Percentiles rank a stretch among this genome's conserved stretches.
Conservation (phyloP, 2,113 vertebrate species). For the Agapornis roseicollis region DNA sequence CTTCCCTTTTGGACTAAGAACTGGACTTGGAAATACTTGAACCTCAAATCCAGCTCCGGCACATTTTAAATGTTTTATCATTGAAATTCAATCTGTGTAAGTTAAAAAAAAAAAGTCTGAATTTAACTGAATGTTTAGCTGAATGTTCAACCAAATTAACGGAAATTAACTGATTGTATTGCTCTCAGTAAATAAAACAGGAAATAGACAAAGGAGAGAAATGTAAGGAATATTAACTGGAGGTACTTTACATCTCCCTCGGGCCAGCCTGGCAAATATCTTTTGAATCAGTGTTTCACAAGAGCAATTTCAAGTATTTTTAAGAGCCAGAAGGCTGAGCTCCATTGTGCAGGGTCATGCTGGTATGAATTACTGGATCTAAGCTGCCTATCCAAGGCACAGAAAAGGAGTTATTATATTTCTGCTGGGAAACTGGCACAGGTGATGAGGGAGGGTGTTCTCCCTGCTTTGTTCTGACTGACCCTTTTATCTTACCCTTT, state of each 20-base stretch:
- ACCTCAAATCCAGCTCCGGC: slow-evolving; percentile 1
- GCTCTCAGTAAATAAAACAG: not conserved
- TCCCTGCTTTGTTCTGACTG: not conserved
- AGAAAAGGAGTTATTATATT: not conserved
- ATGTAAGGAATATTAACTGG: not conserved
- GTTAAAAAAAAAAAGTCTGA: not conserved
- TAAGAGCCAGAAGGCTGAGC: not conserved
- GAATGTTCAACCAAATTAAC: not conserved
- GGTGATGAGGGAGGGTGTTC: not conserved
- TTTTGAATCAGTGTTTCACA: slow-evolving; percentile 19
- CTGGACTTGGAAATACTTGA: slow-evolving; percentile 45
- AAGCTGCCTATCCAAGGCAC: not conserved
- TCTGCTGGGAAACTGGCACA: not conserved
- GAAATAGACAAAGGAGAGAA: not conserved
- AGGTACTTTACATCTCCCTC: not conserved
- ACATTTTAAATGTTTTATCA: slow-evolving; percentile 15
- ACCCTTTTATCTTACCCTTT: not conserved
- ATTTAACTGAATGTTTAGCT: slow-evolving; percentile 13
- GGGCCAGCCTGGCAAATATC: not conserved
- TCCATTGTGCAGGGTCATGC: not conserved
- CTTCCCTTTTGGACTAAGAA: slow-evolving; percentile 35
- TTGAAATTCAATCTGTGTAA: not conserved
- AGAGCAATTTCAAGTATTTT: not conserved
- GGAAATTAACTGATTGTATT: slow-evolving; percentile 14
- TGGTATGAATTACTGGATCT: not conserved